These are phyloP conservation scores for Hydractinia symbiolongicarpus DNA, from an alignment of 30 jellyfish, hydroid and myxozoan genomes.

Conservation along the genomic window DNA sequence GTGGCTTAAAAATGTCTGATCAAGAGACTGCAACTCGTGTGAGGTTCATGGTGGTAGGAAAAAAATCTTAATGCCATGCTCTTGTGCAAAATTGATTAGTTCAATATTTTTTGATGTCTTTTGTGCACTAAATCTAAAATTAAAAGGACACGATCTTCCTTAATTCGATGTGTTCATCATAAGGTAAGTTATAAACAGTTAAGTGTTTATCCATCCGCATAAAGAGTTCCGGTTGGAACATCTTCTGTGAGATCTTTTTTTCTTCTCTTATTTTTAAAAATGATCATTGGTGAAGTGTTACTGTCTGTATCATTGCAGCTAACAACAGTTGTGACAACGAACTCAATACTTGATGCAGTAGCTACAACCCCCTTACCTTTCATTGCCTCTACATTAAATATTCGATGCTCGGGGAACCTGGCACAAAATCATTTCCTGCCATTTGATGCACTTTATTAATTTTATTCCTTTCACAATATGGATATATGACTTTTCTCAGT, in stretches of 20 bases:
- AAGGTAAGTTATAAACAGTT: constrained; percentile 6
- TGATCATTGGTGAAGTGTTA: constrained; percentile 39
- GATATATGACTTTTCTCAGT: no score
- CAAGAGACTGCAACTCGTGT: constrained; percentile 55
- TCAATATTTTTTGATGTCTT: constrained; percentile 23
- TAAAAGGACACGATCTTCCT: no score
- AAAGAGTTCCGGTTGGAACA: constrained; percentile 30
- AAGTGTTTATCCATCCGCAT: background rate
- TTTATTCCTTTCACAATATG: no score
- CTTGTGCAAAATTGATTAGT: constrained; percentile 33
- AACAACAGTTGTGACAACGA: constrained; percentile 25
- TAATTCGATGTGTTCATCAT: no score
- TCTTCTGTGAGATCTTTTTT: constrained; percentile 42
- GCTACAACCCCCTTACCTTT: constrained; percentile 22
- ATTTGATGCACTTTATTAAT: no score
- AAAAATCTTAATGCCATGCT: constrained; percentile 21
- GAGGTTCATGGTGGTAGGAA: constrained; percentile 55
- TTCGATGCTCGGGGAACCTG: constrained; percentile 32
- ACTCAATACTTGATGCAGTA: constrained; percentile 44
- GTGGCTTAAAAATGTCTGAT: constrained; percentile 28
- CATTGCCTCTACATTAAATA: background rate
- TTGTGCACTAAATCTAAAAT: background rate
- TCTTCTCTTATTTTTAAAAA: constrained; percentile 42
- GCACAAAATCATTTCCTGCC: constrained; percentile 33
- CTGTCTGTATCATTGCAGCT: constrained; percentile 31